Evolutionary conservation across 2,797 vertebrate genomes (phyloP).

Genomic region (Lutjanus campechanus): DNA sequence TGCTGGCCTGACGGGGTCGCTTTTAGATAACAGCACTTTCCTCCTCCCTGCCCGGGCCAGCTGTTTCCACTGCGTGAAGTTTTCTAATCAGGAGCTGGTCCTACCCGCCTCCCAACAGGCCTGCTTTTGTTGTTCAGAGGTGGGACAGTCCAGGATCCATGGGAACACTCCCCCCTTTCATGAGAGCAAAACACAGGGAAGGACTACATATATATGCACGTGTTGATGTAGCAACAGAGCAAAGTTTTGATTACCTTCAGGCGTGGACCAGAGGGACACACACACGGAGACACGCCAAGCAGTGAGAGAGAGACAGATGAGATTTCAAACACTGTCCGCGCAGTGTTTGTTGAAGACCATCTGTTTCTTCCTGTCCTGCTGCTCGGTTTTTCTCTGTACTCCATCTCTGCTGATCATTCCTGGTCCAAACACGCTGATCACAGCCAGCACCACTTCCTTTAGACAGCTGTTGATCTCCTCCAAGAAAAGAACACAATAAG

Average conservation of each 20-base stretch:
- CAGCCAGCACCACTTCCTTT: constrained; percentile 62
- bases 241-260: constrained; percentile 71
- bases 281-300: constrained; percentile 6
- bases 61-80: constrained; percentile 78
- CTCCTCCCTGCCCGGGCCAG: constrained; percentile 69
- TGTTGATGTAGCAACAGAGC: constrained; percentile 62
- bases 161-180: constrained; percentile 44
- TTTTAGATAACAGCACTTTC: constrained; percentile 73
- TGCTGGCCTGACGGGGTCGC: constrained; percentile 51
- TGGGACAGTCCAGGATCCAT: constrained; percentile 51
- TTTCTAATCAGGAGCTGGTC: constrained; percentile 75
- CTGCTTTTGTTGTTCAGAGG: constrained; percentile 66
- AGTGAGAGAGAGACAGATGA: constrained; percentile 60
- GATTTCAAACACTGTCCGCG: constrained; percentile 76
- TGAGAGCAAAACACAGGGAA: constrained; percentile 44
- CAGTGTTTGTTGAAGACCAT: constrained; percentile 80
- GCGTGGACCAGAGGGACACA: constrained; percentile 23
- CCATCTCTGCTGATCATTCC: constrained; percentile 65
- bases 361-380: constrained; percentile 83
- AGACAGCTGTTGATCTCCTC: constrained; percentile 70
- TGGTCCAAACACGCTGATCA: constrained; percentile 67
- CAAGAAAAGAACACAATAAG: constrained; percentile 58
- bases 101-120: constrained; percentile 59
- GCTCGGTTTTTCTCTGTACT: constrained; percentile 59
- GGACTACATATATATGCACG: constrained; percentile 37